Base-by-base conservation (phyloP, 2,113 vertebrate species). In the Onychorhynchus coronatus region DNA sequence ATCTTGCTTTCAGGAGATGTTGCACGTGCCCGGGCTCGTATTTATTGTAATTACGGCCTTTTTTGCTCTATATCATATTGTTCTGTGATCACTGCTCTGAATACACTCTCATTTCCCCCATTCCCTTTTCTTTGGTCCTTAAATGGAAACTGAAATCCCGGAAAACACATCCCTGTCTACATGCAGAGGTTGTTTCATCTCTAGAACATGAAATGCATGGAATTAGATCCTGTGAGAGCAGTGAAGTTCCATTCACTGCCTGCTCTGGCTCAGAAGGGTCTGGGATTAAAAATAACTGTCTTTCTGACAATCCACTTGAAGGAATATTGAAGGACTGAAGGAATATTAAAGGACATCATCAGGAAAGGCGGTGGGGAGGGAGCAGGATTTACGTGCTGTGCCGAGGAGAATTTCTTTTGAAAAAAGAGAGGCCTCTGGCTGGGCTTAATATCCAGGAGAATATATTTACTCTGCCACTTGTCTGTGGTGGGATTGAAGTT, bases 351-450 rank as follows among this genome's bases (percentile, higher is more conserved):
- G 86, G 63, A 6, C 41, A 39, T 8, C 27, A 15, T 6, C 8
- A 17, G n/a, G 30, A 12, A 8, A 24, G n/a, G 86, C 15, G 4
- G 25, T 6, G n/a, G 74, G 63, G 8, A 8, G 11, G 39, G 44
- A 59, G 12, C 37, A 12, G 21, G 6, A 2, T 50, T 71, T 18
- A 11, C 11, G 1, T 5, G 17, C 2, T 2, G 21, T 6, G 21
- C 18, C 10, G 28, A 50, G 59, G 58, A 62, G 44, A 55, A 53
- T 65, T 63, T 16, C 22, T 70, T 49, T 37, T 24, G 22, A 24
- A 49, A 17, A 0, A 27, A 2, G 5, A 39, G 70, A 24, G n/a
- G 44, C 12, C 63, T 62, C 30, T 44, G 44, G 9, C 30, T 44
- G 44, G 9, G 67, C 3, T 35, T 22, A 8, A 2, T 11, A 7